These are phyloP conservation scores for Rhinoraja longicauda DNA, from an alignment of 2,797 vertebrate genomes.

Conservation along the genomic window DNA sequence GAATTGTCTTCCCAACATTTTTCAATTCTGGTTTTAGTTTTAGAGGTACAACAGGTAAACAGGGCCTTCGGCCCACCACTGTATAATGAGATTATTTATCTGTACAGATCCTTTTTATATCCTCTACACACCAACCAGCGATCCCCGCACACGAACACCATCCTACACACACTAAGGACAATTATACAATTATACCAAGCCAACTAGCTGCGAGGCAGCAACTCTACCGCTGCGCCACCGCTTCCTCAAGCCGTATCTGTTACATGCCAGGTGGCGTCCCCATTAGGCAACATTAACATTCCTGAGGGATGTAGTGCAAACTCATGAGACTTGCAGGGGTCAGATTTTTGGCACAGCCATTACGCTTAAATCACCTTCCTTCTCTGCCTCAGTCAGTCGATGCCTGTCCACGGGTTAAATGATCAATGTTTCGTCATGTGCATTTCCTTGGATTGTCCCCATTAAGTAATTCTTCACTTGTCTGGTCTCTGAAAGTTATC, in stretches of 20 bases:
- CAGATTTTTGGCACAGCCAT: background rate
- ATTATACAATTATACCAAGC: no score
- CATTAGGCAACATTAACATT: background rate
- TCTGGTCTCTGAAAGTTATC: background rate
- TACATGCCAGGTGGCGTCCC: background rate
- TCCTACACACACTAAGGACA: no score
- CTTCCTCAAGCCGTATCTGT: background rate
- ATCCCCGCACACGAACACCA: no score
- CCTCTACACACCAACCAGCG: background rate
- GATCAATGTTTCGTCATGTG: conserved; percentile 25
- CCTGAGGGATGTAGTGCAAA: background rate
- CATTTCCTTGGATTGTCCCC: background rate
- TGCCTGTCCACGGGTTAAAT: background rate
- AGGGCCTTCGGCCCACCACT: no score
- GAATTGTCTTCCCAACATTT: background rate
- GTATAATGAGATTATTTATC: background rate
- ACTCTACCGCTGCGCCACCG: no score
- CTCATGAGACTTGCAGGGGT: background rate
- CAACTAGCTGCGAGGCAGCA: no score
- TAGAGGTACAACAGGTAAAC: no score
- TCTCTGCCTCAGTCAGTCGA: conserved; percentile 14
- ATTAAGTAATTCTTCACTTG: conserved; percentile 26
- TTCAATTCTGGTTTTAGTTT: no score
- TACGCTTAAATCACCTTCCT: background rate
- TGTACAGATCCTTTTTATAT: background rate